phyloP scores from a whole-genome alignment of 1,140 invertebrate species.

The Drosophila triauraria region DNA sequence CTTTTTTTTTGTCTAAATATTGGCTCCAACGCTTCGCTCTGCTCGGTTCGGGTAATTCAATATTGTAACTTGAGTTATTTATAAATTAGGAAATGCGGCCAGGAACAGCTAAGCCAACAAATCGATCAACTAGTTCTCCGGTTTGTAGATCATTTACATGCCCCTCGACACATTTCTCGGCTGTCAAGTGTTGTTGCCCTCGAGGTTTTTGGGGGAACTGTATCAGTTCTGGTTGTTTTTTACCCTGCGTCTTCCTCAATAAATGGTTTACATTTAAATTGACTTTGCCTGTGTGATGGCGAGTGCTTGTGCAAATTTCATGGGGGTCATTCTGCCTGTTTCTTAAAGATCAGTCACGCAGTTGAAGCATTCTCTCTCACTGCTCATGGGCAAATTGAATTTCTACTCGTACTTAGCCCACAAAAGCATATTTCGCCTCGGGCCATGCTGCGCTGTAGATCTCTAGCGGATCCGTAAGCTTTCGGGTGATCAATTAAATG shows the following conservation, averaged over 20 bases:
- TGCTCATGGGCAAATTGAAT: slow-evolving; percentile 33
- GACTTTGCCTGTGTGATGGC: slow-evolving; percentile 6
- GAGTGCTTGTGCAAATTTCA: slow-evolving; percentile 41
- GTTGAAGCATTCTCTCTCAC: slow-evolving; percentile 35
- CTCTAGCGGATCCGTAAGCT: slow-evolving; percentile 25
- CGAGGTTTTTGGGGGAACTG: slow-evolving; percentile 9
- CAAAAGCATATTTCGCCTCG: slow-evolving; percentile 32
- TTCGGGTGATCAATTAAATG: slow-evolving; percentile 58
- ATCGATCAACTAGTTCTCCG: slow-evolving; percentile 54
- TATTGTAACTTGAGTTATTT: slow-evolving; percentile 54
- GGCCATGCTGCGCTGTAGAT: slow-evolving; percentile 23
- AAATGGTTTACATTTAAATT: slow-evolving; percentile 35
- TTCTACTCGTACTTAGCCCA: slow-evolving; percentile 43
- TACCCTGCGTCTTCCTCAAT: slow-evolving; percentile 47
- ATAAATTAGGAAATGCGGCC: slow-evolving; percentile 54
- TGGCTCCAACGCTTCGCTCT: slow-evolving; percentile 21
- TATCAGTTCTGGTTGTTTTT: slow-evolving; percentile 22
- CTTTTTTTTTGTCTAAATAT: slow-evolving; percentile 35
- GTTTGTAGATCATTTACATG: slow-evolving; percentile 34
- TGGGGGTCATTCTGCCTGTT: slow-evolving; percentile 37
- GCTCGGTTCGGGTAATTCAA: slow-evolving; percentile 39
- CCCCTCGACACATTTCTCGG: slow-evolving; percentile 47
- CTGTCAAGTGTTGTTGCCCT: slow-evolving; percentile 47
- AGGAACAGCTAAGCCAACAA: slow-evolving; percentile 57
- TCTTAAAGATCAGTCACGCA: slow-evolving; percentile 44